These are phyloP conservation scores for Coccyzus lansbergi DNA, from an alignment of 2,797 vertebrate genomes.

Conservation along the genomic window DNA sequence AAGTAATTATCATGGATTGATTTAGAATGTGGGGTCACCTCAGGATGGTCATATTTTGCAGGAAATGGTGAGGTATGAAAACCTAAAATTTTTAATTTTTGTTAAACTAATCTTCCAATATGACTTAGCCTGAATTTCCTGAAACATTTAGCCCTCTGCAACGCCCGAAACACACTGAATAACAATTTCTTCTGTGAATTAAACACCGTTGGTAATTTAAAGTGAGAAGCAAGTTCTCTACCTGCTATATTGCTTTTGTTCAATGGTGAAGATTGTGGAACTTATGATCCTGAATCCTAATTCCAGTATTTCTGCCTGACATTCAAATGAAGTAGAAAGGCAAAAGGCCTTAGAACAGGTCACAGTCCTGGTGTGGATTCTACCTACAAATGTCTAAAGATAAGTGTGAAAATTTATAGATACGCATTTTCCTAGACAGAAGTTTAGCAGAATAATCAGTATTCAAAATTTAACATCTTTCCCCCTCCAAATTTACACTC, in stretches of 20 bases:
- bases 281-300: not conserved
- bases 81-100: not conserved
- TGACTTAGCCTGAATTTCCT: not conserved
- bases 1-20: not conserved
- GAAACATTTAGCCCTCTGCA: not conserved
- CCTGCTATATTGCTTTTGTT: not conserved
- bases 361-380: not conserved
- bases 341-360: not conserved
- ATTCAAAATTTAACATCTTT: constrained; percentile 8
- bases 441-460: not conserved
- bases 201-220: not conserved
- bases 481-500: not conserved
- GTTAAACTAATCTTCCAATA: not conserved
- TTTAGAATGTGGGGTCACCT: not conserved
- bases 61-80: not conserved
- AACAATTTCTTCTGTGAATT: not conserved
- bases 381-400: not conserved
- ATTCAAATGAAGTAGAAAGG: not conserved
- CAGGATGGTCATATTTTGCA: not conserved
- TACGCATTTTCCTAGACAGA: not conserved
- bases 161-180: not conserved
- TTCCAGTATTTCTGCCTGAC: not conserved
- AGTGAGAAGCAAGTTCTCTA: not conserved
- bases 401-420: not conserved
- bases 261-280: not conserved